Conservation (phyloP, 1,140 invertebrate genomes). For the Drosophila rhopaloa region DNA sequence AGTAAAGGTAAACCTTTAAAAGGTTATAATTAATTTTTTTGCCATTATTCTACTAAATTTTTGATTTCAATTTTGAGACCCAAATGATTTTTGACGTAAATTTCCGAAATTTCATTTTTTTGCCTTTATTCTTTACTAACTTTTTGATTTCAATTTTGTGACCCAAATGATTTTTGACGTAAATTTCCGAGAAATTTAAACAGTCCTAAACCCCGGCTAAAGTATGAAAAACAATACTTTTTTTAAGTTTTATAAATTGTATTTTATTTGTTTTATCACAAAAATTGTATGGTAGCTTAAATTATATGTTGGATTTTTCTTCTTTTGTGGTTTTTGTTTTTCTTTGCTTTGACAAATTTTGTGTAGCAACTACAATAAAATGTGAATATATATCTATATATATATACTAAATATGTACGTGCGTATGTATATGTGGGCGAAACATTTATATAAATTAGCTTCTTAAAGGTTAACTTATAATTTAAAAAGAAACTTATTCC, state of each 20-base stretch:
- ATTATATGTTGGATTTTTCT: conserved; percentile 50
- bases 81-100: no score
- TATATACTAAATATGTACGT: conserved; percentile 14
- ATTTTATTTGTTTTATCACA: conserved; percentile 74
- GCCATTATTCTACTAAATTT: no score
- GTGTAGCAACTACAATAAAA: conserved; percentile 44
- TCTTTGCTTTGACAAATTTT: conserved; percentile 47
- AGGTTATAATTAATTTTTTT: no score
- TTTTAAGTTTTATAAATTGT: conserved; percentile 60
- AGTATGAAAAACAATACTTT: neutral
- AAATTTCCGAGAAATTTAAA: no score
- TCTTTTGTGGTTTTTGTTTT: conserved; percentile 32
- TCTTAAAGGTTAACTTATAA: conserved; percentile 53
- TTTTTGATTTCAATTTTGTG: no score
- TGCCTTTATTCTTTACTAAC: no score
- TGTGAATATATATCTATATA: conserved; percentile 22
- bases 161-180: no score
- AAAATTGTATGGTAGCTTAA: conserved; percentile 75
- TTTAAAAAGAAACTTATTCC: conserved; percentile 42
- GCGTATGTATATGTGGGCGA: conserved; percentile 20
- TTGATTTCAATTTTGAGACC: no score
- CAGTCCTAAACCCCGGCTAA: no score
- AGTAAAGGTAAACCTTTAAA: no score
- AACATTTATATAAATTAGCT: conserved; percentile 55
- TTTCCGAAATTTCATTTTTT: no score